Percentiles rank a stretch among this genome's conserved stretches.
These are phyloP conservation scores for Pseudomyrmex flavicornis DNA, from an alignment of 1,140 invertebrate species.

Conservation along the genomic window DNA sequence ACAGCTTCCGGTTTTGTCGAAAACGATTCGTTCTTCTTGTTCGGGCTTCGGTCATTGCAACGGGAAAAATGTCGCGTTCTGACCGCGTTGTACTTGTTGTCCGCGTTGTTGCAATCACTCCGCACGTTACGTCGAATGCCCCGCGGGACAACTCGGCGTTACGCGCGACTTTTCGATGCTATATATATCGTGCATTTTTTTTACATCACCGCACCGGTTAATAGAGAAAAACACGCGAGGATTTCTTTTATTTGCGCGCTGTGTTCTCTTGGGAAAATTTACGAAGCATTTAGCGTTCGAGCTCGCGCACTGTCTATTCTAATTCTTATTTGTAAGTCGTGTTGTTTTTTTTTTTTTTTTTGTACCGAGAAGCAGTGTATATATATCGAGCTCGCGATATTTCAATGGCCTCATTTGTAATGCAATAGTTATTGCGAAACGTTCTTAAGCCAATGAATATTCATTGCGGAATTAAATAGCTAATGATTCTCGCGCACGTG, in stretches of 20 bases:
- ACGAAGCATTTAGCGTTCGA: background rate
- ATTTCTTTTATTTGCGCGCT: background rate
- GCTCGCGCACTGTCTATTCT: background rate
- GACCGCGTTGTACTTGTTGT: conserved; percentile 33
- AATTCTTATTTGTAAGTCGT: background rate
- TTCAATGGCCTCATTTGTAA: background rate
- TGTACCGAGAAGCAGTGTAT: background rate
- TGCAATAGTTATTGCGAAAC: background rate
- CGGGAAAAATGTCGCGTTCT: conserved; percentile 54
- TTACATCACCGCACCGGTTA: background rate
- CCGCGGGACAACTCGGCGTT: conserved; percentile 32
- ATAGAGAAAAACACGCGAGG: background rate
- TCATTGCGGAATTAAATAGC: background rate
- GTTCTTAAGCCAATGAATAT: background rate
- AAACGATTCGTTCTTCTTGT: conserved; percentile 65
- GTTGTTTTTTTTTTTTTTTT: background rate
- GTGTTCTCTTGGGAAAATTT: background rate
- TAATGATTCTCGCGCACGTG: background rate
- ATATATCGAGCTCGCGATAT: no score
- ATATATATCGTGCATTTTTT: background rate
- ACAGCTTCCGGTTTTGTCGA: conserved; percentile 76
- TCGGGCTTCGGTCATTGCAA: conserved; percentile 47
- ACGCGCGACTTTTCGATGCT: conserved; percentile 11
- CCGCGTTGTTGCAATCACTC: conserved; percentile 40
- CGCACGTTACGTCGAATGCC: conserved; percentile 2